phyloP scores from a whole-genome alignment of 2,113 vertebrate species.

The Chunga burmeisteri region DNA sequence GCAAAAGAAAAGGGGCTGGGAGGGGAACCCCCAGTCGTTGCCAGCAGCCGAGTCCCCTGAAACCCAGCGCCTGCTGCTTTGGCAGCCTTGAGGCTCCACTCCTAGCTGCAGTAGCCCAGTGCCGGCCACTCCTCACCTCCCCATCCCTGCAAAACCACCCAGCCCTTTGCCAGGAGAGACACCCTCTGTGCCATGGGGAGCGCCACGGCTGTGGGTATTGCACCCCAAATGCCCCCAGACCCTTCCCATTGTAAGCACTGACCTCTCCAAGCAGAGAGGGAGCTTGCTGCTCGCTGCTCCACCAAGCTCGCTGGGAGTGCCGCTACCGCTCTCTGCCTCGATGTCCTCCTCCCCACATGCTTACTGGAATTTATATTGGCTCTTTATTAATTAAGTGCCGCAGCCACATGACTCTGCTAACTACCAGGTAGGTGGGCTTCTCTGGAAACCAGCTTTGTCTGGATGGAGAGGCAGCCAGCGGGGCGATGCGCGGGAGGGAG shows the following conservation, averaged over 20 bases:
- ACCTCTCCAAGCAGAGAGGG: not conserved
- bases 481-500: not conserved
- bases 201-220: rapidly evolving
- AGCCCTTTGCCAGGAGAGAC: not conserved
- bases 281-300: not conserved
- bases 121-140: not conserved
- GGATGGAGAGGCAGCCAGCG: not conserved
- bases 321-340: not conserved
- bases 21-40: not conserved
- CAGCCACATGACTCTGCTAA: slow-evolving; percentile 53
- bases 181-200: rapidly evolving
- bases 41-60: not conserved
- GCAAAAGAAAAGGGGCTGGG: not conserved
- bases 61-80: not conserved
- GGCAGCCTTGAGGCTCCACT: not conserved
- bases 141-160: not conserved
- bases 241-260: not conserved
- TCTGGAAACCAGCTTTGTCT: not conserved
- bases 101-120: not conserved
- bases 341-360: not conserved
- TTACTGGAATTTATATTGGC: slow-evolving; percentile 39
- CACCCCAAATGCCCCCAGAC: rapidly evolving
- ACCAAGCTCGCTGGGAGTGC: not conserved
- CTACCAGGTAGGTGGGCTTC: slow-evolving; percentile 45
- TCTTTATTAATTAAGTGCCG: slow-evolving; percentile 53